Base-by-base conservation (phyloP, 23 tunicate genomes). In the Botrylloides violaceus region DNA sequence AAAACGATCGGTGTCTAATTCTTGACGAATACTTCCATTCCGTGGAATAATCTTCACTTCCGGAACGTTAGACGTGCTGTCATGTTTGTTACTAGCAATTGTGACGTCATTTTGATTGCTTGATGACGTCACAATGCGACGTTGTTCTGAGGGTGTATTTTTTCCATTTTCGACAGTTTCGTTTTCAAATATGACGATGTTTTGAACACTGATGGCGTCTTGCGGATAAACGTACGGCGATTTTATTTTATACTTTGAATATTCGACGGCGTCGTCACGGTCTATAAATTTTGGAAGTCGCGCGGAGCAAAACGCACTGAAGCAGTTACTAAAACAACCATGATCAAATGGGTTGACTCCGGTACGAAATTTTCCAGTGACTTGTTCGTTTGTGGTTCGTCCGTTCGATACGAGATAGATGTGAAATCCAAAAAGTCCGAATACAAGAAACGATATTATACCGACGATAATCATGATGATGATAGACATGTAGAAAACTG, bases 301-400 rank as follows among this genome's bases (percentile, higher is more conserved):
- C 3, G 97, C 63, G 23, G 53, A 12, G 64, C 97, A 90, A 39
- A 83, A 78, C 27, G 90, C 33, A 5, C 34, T 26, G 29, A 60
- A 50, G 36, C 97, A 83, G 38, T 90, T 90, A 3, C 30, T 49
- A 3, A 28, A 36, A 37, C 97, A 90, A 3, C 97, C 97, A 5
- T 79, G 63, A 68, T 83, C 92, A 61, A 83, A 90, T 2, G 97
- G 97, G 61, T 90, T 90, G 3, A 75, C 56, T 49, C 90, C 92
- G 62, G 79, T 75, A 9, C 80, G 74, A 75, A 90, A 90, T 39
- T 90, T 90, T 29, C 97, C 91, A 1, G 97, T 90, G n/a, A 90
- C 97, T 61, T 90, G 97, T 78, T 90, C 97, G 47, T 90, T 90
- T 6, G 97, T 90, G 20, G 97, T 90, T 68, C 97, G 81, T 20